A percentile compares a stretch with the other conserved stretches of the same genome.
Evolutionary conservation across 2,888 invertebrate genomes (phyloP).

Genomic region (Panopea generosa): DNA sequence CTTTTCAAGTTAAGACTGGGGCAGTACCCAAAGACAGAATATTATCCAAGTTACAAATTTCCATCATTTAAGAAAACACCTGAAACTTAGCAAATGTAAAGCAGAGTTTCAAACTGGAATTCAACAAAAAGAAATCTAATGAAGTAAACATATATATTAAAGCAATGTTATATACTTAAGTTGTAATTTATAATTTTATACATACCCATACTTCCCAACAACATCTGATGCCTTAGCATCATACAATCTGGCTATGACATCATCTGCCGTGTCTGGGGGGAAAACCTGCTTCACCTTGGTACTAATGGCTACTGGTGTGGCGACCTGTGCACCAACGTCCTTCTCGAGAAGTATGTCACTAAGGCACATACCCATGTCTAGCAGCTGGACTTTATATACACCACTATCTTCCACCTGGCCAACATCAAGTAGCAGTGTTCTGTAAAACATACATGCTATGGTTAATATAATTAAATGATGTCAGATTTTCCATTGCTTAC

Average conservation of each 20-base stretch:
- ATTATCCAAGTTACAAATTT: too few relatives aligned
- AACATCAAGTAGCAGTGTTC: slow-evolving; percentile 71
- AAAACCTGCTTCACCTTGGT: slow-evolving; percentile 68
- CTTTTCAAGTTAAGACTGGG: too few relatives aligned
- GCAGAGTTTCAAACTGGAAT: too few relatives aligned
- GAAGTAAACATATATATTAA: too few relatives aligned
- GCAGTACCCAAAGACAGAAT: too few relatives aligned
- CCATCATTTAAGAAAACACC: too few relatives aligned
- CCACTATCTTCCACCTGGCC: slow-evolving; percentile 49
- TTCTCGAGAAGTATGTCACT: slow-evolving; percentile 66
- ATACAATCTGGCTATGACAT: slow-evolving; percentile 52
- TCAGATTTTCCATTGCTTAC: too few relatives aligned
- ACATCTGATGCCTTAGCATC: slow-evolving; percentile 34
- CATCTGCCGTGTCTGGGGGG: slow-evolving; percentile 40
- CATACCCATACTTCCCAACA: slow-evolving; percentile 53
- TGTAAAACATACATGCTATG: slow-evolving; percentile 44
- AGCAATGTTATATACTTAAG: too few relatives aligned
- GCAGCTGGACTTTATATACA: slow-evolving; percentile 69
- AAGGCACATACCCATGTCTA: slow-evolving; percentile 77
- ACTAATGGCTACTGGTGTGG: slow-evolving; percentile 64
- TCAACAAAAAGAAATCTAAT: too few relatives aligned
- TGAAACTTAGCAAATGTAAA: too few relatives aligned
- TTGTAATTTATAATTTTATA: too few relatives aligned
- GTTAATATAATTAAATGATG: too few relatives aligned
- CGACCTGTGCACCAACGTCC: slow-evolving; percentile 59